Base-by-base conservation (phyloP, 2,888 invertebrate genomes). In the Temnothorax rugatulus region DNA sequence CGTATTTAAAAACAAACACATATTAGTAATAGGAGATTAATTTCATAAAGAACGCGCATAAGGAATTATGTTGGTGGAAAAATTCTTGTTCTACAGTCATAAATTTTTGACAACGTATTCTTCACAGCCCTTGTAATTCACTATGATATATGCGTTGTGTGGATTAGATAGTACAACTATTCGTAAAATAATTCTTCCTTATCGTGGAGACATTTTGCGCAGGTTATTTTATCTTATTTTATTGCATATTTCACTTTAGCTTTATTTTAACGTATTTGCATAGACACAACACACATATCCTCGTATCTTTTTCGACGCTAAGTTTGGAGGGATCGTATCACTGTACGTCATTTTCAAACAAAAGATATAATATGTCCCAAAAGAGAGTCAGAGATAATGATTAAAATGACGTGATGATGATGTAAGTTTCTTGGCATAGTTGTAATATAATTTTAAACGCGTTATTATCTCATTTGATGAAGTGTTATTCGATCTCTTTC, bases 281-380 rank as follows among this genome's bases (percentile, higher is more conserved):
- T 77, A 25, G 25, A 41, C 9, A 29, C 21, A 63, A 38, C 13
- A 25, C 3, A 47, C 34, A 18, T 34, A 52, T 29, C 44, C 21
- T 76, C 73, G 9, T 29, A n/a, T 41, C 54, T 9, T 76, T 89
- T 88, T 91, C 90, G 8, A 5, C 41, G 18, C n/a, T 21, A 34
- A 69, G 2, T 15, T 38, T 38, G n/a, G 9, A 38, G 15, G 8
- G 9, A 38, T 41, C 34, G 9, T 54, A 38, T 38, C 11, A 5
- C 34, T 18, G 15, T 7, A 18, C 9, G 18, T 34, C 2, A 44
- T 44, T 69, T 29, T 68, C 18, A 57, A 41, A 38, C 57, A 41
- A 57, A 73, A 57, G 5, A 71, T 71, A 5, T 15, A 69, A n/a
- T 13, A 47, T 83, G 52, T 52, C 59, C 25, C 34, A n/a, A 54